Evolutionary conservation across 2,113 vertebrate genomes (phyloP).

Genomic region (Jaculus jaculus): DNA sequence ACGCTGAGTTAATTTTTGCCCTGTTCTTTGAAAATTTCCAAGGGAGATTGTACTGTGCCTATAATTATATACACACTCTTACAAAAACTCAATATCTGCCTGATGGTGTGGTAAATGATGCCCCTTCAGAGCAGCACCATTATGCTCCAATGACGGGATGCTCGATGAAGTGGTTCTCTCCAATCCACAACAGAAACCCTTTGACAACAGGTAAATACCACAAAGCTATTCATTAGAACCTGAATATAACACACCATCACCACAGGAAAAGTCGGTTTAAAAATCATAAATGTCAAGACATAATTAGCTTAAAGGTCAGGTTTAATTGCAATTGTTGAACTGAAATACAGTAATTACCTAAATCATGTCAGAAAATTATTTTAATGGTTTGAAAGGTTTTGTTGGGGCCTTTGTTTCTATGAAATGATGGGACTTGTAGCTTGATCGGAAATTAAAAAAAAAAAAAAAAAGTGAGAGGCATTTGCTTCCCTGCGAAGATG

Average conservation of each 20-base stretch:
- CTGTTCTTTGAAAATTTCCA: conserved; percentile 67
- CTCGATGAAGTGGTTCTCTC: conserved; percentile 41
- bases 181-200: conserved; percentile 67
- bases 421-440: conserved; percentile 74
- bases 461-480: neutral
- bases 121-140: conserved; percentile 43
- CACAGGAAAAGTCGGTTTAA: conserved; percentile 84
- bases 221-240: conserved; percentile 82
- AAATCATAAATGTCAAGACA: conserved; percentile 88
- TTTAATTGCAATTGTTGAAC: conserved; percentile 89
- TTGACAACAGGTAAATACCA: conserved; percentile 78
- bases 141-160: neutral
- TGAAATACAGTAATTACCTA: conserved; percentile 85
- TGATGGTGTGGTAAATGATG: conserved; percentile 22
- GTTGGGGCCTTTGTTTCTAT: conserved; percentile 67
- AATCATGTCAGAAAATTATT: conserved; percentile 83
- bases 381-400: conserved; percentile 83
- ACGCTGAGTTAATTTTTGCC: conserved; percentile 53
- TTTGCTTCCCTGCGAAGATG: conserved; percentile 58
- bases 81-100: conserved; percentile 50
- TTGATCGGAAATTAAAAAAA: conserved; percentile 55
- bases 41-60: conserved; percentile 47
- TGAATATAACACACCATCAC: conserved; percentile 80
- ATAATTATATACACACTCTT: conserved; percentile 62
- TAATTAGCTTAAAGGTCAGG: conserved; percentile 90